Base-by-base conservation (phyloP, 2,797 vertebrate species). In the Tympanoctomys barrerae region DNA sequence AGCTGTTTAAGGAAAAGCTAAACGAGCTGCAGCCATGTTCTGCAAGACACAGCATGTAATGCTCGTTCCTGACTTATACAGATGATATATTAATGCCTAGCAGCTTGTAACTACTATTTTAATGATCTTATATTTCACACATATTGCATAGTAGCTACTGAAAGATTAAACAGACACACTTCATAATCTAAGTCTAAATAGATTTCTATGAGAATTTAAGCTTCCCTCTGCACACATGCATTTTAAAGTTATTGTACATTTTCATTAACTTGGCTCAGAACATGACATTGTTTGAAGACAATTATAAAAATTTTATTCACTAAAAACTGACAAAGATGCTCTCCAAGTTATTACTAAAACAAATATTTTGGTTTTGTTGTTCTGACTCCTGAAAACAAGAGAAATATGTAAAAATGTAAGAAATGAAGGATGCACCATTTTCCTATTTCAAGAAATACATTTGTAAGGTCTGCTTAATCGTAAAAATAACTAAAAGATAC, bases 91-190 rank as follows among this genome's bases (percentile, higher is more conserved):
- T 1, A 88, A 28, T 91, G 75, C 62, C 7, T 22, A 73, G 13
- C 1, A 88, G 78, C 79, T 88, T 95, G 73, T 96, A 96, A 97
- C 96, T 95, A 87, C 73, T 86, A 18, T 93, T 90, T 91, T 96
- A 96, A 97, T 93, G 84, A 96, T 71, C 26, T 54, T 80, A 83
- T 73, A 54, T 88, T 93, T 96, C 64, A 91, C 39, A 95, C 31
- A 9, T 78, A 88, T 31, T 9, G 68, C 64, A 80, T 16, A 87
- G 46, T 73, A 89, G 6, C 10, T 22, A 26, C 22, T 87, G 83
- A 87, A 96, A 95, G 42, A 82, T 14, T 78, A 57, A 94, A 2
- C 66, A 94, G 57, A 39, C 66, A 90, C 11, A 42, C 42, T 89
- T 87, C 13, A 86, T 36, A 97, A 80, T 87, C 33, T 81, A 0